Evolutionary conservation across 1,140 invertebrate species (phyloP).

Genomic region (Notospermus geniculatus): DNA sequence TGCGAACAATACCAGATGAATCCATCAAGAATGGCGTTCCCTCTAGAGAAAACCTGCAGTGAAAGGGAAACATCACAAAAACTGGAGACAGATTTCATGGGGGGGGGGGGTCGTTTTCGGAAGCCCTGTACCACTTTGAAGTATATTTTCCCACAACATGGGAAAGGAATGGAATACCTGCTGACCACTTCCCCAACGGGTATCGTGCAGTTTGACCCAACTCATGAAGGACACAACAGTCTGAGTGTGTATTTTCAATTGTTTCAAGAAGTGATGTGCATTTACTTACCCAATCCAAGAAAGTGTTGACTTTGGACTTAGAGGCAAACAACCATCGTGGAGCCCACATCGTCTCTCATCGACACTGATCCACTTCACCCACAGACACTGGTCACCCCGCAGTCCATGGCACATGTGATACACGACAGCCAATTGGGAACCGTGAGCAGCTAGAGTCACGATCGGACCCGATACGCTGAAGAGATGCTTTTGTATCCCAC

Average conservation of each 20-base stretch:
- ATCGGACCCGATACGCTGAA: slow-evolving; percentile 71
- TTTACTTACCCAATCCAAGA: slow-evolving; percentile 71
- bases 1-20: slow-evolving; percentile 64
- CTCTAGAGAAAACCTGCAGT: slow-evolving; percentile 67
- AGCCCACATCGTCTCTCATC: slow-evolving; percentile 34
- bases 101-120: too few species aligned
- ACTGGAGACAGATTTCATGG: too few species aligned
- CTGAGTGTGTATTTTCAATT: too few species aligned
- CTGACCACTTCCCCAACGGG: too few species aligned
- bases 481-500: slow-evolving; percentile 81
- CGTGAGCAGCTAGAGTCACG: slow-evolving; percentile 68
- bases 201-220: too few species aligned
- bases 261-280: too few species aligned
- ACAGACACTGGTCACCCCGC: slow-evolving; percentile 57
- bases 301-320: slow-evolving; percentile 69
- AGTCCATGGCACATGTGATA: slow-evolving; percentile 61
- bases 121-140: too few species aligned
- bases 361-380: slow-evolving; percentile 40
- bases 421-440: slow-evolving; percentile 70
- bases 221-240: too few species aligned
- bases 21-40: slow-evolving; percentile 63
- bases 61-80: too few species aligned
- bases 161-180: too few species aligned
- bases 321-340: slow-evolving; percentile 60
- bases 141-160: too few species aligned